Evolutionary conservation across 35 echinoderm and acorn worm genomes (phyloP).

Genomic region (Holothuria glaberrima): DNA sequence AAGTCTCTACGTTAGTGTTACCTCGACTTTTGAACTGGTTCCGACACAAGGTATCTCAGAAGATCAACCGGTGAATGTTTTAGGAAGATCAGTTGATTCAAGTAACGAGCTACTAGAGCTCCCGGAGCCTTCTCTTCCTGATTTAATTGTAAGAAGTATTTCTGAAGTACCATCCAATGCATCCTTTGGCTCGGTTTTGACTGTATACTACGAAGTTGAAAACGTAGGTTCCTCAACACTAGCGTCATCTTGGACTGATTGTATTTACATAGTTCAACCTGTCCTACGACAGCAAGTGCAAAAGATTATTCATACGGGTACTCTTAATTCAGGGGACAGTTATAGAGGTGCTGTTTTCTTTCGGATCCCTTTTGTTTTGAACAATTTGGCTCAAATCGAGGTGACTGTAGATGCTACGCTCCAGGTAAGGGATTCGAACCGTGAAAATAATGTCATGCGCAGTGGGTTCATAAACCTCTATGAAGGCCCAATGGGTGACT

Average conservation of each 20-base stretch:
- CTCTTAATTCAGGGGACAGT: not conserved
- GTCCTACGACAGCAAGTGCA: not conserved
- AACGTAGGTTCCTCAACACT: slow-evolving; percentile 45
- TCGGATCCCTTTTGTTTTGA: slow-evolving; percentile 32
- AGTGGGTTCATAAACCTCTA: not conserved
- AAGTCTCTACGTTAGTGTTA: not conserved
- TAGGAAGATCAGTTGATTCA: not conserved
- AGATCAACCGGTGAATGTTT: no score
- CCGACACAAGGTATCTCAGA: not conserved
- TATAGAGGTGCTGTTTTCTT: slow-evolving; percentile 1
- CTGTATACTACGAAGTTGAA: slow-evolving; percentile 26
- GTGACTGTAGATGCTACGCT: slow-evolving; percentile 18
- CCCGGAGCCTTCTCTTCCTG: not conserved
- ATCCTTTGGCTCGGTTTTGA: slow-evolving; percentile 15
- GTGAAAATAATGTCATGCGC: slow-evolving; percentile 37
- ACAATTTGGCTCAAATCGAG: not conserved
- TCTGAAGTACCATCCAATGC: slow-evolving; percentile 45
- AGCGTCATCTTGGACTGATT: slow-evolving; percentile 55
- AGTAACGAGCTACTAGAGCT: not conserved
- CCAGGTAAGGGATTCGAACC: slow-evolving; percentile 26
- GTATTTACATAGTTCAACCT: slow-evolving; percentile 32
- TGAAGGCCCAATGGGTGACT: slow-evolving; percentile 56
- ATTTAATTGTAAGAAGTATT: not conserved
- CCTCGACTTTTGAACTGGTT: not conserved
- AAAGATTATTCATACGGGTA: slow-evolving; percentile 16